Conservation (phyloP, 2,113 vertebrate genomes). For the Odobenus rosmarus region DNA sequence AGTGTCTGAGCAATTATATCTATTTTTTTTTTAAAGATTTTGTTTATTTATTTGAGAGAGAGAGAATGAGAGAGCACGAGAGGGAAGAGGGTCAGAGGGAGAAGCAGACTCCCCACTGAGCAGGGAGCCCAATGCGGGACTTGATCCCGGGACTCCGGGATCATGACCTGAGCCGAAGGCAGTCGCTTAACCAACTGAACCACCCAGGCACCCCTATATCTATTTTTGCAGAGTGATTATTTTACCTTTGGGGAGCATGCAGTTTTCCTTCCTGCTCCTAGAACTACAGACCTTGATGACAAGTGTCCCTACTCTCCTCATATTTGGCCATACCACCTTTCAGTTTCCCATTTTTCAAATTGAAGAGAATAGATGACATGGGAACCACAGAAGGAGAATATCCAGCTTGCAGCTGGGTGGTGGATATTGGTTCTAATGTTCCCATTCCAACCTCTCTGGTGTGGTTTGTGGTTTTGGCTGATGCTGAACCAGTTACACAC, state of each 20-base stretch:
- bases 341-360: not conserved
- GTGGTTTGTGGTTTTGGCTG: not conserved
- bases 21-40: too few relatives aligned
- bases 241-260: not conserved
- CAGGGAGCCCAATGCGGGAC: too few relatives aligned
- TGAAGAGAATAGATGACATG: not conserved
- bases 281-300: not conserved
- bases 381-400: not conserved
- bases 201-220: too few relatives aligned
- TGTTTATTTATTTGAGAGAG: too few relatives aligned
- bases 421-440: too few relatives aligned
- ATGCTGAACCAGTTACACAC: not conserved
- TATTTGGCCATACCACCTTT: not conserved
- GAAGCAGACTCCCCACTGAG: too few relatives aligned
- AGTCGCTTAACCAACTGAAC: too few relatives aligned
- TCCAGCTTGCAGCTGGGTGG: not conserved
- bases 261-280: not conserved
- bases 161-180: too few relatives aligned
- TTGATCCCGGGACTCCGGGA: too few relatives aligned
- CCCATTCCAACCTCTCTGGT: not conserved
- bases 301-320: not conserved
- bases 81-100: too few relatives aligned
- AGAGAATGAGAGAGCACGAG: too few relatives aligned
- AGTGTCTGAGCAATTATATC: not conserved
- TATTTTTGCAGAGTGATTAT: not conserved